These are phyloP conservation scores for Caenorhabditis elegans DNA, from an alignment of 1,140 invertebrate genomes.

Conservation along the genomic window WBcel235 BX284606.5:568501-569000, in stretches of 20 bases:
- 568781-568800: conserved; percentile 72
- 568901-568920: conserved; percentile 24
- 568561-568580: neutral
- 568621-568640: neutral
- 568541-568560: neutral
- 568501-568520: conserved; percentile 70
- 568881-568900: conserved; percentile 36
- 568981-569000: conserved; percentile 79
- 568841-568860: conserved; percentile 17
- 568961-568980: conserved; percentile 66
- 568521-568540: conserved; percentile 26
- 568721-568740: conserved; percentile 35
- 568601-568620: neutral
- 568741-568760: conserved; percentile 51
- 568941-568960: conserved; percentile 42
- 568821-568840: conserved; percentile 58
- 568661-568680: neutral
- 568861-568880: conserved; percentile 31
- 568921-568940: conserved; percentile 13
- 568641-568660: neutral
- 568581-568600: neutral
- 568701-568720: conserved; percentile 44
- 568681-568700: conserved; percentile 48
- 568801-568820: conserved; percentile 69
- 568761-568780: conserved; percentile 65